Base-by-base conservation (phyloP, 2,797 vertebrate genomes). In the Hippocampus kuda region DNA sequence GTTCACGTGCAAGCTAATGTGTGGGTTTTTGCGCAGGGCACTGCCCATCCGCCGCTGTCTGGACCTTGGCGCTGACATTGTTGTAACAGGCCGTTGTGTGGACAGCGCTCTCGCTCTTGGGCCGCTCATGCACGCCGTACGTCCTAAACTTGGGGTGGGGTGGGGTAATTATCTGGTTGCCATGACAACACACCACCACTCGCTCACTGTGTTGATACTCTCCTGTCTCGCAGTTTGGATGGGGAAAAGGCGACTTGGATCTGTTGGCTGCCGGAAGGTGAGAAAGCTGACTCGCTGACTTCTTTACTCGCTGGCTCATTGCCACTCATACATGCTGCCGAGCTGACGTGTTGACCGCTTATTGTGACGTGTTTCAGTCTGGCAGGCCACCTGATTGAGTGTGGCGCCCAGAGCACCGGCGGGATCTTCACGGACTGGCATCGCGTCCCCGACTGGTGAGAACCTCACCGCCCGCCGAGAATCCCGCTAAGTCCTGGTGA, bases 361-460 rank as follows among this genome's bases (percentile, higher is more conserved):
- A 20, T 66, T 41, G 49, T 54, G 30, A 34, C 1, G 5, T 11
- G 44, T 16, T 60, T 70, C 66, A 95, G 93, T 75, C 92, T 94
- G 42, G 92, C 92, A 77, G 93, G 92, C 78, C 93, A 95, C 81
- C 90, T 95, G 65, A 92, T 93, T 69, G 93, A 95, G 79, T 94
- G 93, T 30, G 93, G 92, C 1, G 89, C 93, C 77, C 93, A 96
- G 20, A 91, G 90, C 64, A 95, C 92, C 0, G 93, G 92, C 26
- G 94, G 94, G 24, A 91, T 94, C 88, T 94, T 94, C 85, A 94
- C 92, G 1, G 92, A 95, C 27, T 95, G 92, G 93, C 90, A 93
- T 76, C 75, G 67, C 9, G 91, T 95, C 42, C 90, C 92, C 2
- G 86, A 94, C 84, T 94, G 92, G 94, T 95, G 85, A 80, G 90